These are phyloP conservation scores for Lithophane socia DNA, from an alignment of 2,888 invertebrate species.

Conservation along the genomic window DNA sequence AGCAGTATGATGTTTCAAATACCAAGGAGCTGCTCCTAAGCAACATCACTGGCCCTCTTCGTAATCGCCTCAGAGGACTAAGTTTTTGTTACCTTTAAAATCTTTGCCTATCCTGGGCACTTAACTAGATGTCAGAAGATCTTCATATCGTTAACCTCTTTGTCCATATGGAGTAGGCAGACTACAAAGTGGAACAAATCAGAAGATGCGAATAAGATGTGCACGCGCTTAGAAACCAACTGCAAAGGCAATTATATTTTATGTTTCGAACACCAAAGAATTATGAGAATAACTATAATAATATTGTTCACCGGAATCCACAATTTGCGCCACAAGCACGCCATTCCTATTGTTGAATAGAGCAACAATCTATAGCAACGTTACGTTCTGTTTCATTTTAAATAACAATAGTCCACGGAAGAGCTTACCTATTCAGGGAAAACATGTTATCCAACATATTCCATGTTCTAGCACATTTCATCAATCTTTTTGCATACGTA, in stretches of 20 bases:
- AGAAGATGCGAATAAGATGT: constrained; percentile 22
- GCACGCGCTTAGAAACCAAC: constrained; percentile 15
- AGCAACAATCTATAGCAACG: constrained; percentile 6
- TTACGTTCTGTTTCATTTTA: constrained; percentile 51
- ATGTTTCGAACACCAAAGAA: constrained; percentile 41
- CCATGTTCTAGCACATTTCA: constrained; percentile 13
- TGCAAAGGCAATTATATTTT: constrained; percentile 37
- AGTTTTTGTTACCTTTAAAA: background rate
- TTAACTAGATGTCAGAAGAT: background rate
- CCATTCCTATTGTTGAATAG: constrained; percentile 36
- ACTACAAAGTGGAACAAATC: constrained; percentile 19
- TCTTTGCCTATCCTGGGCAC: background rate
- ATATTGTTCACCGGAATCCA: constrained; percentile 50
- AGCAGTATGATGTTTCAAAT: background rate
- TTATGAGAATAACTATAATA: constrained; percentile 34
- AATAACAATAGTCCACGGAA: constrained; percentile 53
- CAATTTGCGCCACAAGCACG: constrained; percentile 45
- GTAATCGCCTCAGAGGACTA: background rate
- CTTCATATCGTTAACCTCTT: background rate
- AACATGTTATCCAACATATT: constrained; percentile 4
- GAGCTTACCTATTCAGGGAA: constrained; percentile 18
- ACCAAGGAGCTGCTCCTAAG: background rate
- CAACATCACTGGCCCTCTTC: background rate
- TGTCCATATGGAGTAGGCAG: background rate
- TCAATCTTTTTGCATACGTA: constrained; percentile 38